These are phyloP conservation scores for Scomberomorus guttatus DNA, from an alignment of 2,797 vertebrate species.

Conservation along the genomic window DNA sequence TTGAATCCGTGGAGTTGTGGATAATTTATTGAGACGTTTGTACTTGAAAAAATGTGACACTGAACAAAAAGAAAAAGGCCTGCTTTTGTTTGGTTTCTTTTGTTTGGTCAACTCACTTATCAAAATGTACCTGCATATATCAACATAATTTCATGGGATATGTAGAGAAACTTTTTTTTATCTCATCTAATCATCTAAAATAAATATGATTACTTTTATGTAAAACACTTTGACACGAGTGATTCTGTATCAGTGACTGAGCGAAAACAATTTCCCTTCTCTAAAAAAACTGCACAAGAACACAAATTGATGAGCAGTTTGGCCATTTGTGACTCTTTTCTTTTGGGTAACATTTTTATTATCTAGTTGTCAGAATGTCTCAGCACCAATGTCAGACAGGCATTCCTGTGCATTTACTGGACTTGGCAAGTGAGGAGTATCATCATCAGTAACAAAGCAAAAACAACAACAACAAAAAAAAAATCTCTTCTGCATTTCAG, in stretches of 20 bases:
- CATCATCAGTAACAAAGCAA: conserved; percentile 13
- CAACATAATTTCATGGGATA: no score
- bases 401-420: conserved; percentile 11
- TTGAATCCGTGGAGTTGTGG: no score
- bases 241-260: neutral
- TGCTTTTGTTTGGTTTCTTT: no score
- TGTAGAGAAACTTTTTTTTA: no score
- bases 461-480: neutral
- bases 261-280: neutral
- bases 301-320: conserved; percentile 5
- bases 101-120: no score
- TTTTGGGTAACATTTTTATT: conserved; percentile 6
- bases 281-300: neutral
- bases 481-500: conserved; percentile 39
- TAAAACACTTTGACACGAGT: neutral
- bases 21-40: no score
- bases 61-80: no score
- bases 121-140: no score
- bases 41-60: no score
- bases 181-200: no score
- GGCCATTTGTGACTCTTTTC: neutral
- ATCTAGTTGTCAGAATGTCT: conserved; percentile 15
- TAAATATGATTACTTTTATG: no score
- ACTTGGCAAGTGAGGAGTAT: conserved; percentile 24
- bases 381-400: conserved; percentile 19